Conservation (phyloP, 1,140 invertebrate genomes). For the Caenorhabditis brenneri region DNA sequence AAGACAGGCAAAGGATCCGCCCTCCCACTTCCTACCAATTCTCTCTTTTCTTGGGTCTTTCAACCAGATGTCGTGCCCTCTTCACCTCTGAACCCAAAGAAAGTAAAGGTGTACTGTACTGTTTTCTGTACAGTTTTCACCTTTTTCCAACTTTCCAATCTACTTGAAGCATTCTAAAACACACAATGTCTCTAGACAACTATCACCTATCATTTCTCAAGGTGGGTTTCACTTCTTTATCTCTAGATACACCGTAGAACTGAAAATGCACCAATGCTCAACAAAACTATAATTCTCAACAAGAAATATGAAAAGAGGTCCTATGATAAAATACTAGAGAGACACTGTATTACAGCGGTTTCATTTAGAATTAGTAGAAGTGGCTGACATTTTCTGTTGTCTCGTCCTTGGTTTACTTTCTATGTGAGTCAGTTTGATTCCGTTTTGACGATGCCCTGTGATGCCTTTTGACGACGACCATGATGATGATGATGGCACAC, state of each 20-base stretch:
- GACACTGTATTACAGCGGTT: constrained; percentile 7
- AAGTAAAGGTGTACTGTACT: constrained; percentile 23
- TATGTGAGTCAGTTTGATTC: constrained; percentile 2
- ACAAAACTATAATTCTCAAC: no score
- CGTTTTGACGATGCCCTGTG: background rate
- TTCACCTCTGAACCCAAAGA: constrained; percentile 42
- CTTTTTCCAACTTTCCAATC: background rate
- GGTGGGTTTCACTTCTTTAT: background rate
- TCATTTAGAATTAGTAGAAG: constrained; percentile 17
- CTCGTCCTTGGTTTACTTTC: background rate
- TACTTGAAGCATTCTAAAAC: background rate
- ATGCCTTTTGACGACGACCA: background rate
- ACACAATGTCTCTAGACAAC: constrained; percentile 21
- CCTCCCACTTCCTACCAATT: constrained; percentile 19
- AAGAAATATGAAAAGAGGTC: no score
- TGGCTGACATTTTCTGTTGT: background rate
- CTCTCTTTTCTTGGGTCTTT: constrained; percentile 30
- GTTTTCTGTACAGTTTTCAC: background rate
- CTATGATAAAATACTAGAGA: background rate
- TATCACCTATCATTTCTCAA: constrained; percentile 35
- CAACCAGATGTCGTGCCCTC: constrained; percentile 32
- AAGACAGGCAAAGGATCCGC: constrained; percentile 9
- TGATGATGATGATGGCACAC: constrained; percentile 31
- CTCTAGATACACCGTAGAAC: no score
- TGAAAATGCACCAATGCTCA: no score